These are phyloP conservation scores for Grus americana DNA, from an alignment of 2,113 vertebrate species.

Conservation along the genomic window DNA sequence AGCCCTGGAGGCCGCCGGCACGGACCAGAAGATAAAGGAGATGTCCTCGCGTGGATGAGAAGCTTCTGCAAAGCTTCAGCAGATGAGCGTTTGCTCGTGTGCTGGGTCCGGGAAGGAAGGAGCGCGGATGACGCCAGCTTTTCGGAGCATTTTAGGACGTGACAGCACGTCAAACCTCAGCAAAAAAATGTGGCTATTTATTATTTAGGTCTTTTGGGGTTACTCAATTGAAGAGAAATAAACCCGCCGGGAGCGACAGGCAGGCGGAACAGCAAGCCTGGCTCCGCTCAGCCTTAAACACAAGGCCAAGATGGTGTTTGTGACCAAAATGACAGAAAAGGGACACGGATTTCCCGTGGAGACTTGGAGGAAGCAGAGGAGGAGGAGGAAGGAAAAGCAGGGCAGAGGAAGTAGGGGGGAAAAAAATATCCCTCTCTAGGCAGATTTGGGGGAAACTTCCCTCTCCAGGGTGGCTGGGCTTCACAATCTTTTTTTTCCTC, in stretches of 20 bases:
- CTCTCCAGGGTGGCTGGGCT: too few relatives aligned
- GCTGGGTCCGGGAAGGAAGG: not conserved
- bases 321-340: not conserved
- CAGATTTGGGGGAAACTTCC: too few relatives aligned
- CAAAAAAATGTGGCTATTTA: not conserved
- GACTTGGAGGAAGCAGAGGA: not conserved
- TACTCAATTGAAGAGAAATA: not conserved
- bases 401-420: not conserved
- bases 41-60: not conserved
- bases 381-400: not conserved
- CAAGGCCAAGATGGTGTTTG: too few relatives aligned
- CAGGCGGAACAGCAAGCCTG: not conserved
- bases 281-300: not conserved
- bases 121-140: not conserved
- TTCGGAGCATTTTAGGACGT: not conserved
- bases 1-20: not conserved
- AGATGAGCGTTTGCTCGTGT: too few relatives aligned
- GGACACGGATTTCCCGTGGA: rapidly evolving
- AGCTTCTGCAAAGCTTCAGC: not conserved
- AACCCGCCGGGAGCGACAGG: not conserved
- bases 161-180: not conserved
- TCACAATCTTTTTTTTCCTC: too few relatives aligned
- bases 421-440: too few relatives aligned
- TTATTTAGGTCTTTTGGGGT: not conserved
- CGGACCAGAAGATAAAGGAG: too few relatives aligned